Conservation (phyloP, 2,113 vertebrate genomes). For the Murina feae region DNA sequence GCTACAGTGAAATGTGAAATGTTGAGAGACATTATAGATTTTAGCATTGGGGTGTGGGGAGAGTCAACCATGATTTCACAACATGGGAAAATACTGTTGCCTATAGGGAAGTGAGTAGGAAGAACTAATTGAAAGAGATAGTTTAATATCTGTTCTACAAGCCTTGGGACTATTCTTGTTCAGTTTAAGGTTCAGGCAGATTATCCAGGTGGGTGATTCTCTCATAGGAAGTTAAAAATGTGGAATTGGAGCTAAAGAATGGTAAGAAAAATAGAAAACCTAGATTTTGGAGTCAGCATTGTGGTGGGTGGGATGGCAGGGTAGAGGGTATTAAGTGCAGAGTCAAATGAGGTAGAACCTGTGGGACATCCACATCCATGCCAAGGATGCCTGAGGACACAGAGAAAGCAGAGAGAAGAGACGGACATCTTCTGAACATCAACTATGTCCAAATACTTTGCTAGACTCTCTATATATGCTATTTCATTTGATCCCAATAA, state of each 20-base stretch:
- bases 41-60: background rate
- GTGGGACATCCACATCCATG: background rate
- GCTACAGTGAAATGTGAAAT: background rate
- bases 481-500: slow-evolving; percentile 4
- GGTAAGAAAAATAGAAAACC: background rate
- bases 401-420: background rate
- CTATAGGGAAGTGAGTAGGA: background rate
- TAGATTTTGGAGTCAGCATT: background rate
- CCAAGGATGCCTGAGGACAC: background rate
- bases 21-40: background rate
- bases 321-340: background rate
- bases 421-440: background rate
- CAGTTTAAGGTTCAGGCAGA: background rate
- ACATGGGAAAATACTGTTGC: background rate
- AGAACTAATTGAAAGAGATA: background rate
- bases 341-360: background rate
- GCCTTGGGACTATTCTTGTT: background rate
- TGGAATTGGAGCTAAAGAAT: background rate
- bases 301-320: background rate
- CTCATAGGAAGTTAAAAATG: background rate
- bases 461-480: background rate
- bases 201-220: background rate
- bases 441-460: background rate
- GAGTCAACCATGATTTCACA: background rate
- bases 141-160: background rate